Percentiles rank a stretch among this genome's conserved stretches.
Conservation (phyloP, 1,140 invertebrate species). For the Aphelenchoides fujianensis region DNA sequence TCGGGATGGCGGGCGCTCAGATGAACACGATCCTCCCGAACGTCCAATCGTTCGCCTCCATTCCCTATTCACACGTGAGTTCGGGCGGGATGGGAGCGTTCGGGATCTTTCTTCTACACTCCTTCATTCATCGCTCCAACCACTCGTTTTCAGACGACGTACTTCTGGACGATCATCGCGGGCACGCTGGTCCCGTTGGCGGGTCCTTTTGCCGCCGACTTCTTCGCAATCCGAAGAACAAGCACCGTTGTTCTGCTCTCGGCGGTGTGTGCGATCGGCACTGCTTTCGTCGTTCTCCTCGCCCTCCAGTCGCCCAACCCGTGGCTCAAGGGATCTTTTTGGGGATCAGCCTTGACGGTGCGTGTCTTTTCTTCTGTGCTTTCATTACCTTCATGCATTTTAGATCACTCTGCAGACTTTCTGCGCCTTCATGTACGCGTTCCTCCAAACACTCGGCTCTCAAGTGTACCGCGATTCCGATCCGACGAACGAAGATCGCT, state of each 20-base stretch:
- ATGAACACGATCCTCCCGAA: neutral
- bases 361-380: too few relatives aligned
- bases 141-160: neutral
- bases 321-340: neutral
- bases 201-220: neutral
- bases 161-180: neutral
- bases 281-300: neutral
- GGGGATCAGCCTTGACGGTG: neutral
- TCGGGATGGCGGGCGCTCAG: neutral
- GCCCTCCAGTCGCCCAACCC: neutral
- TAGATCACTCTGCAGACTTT: neutral
- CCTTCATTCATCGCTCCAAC: too few relatives aligned
- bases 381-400: too few relatives aligned
- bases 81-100: too few relatives aligned
- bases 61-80: slow-evolving; percentile 5
- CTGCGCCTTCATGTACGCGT: neutral
- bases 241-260: neutral
- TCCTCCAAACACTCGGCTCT: neutral
- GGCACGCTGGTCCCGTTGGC: neutral
- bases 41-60: neutral
- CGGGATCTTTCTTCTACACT: too few relatives aligned
- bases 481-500: neutral
- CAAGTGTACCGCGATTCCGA: neutral
- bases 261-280: neutral
- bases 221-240: neutral